Evolutionary conservation across 2,113 vertebrate genomes (phyloP), one percentile per base, ranked within the genome.

Genomic region (Acinonyx jubatus): DNA sequence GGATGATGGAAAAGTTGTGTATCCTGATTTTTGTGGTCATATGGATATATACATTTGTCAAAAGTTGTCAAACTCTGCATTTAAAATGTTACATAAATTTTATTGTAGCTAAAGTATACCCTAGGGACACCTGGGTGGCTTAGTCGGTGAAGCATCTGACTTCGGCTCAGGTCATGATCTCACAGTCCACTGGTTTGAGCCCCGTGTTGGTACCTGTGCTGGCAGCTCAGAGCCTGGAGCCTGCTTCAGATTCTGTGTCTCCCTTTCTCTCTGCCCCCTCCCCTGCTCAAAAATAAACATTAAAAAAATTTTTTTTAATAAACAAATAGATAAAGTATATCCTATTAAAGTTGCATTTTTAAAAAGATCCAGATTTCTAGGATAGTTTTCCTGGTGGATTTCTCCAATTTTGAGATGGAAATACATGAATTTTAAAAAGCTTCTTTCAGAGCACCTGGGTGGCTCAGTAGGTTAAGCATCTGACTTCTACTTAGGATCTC

Each of bases 51-150:
- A 18, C 33, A 29, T 66, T 52, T 45, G 41, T 36, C 29, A 82
- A 45, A 92, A 69, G 23, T 92, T 69, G 63, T 79, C 88, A 50
- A 45, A 85, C 23, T 79, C 21, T 96, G 55, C 57, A 36, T 78
- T 96, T 94, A 85, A 89, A 63, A 89, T 52, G 27, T 83, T 83
- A 8, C 57, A 25, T 95, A 19, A 27, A 69, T 85, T 83, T 89
- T 84, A 96, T 27, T 74, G 1, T 90, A 31, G 45, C 25, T 94
- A 50, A 79, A 85, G 14, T 63, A 52, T 65, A 29, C 18, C 57
- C 27, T 76, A 31, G 55, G 55, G 55, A 7, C 5, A 2, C 55
- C 55, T 57, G 55, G 19, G 55, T 57, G 55, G 55, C 55, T 57
- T 2, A 57, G 55, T 19, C 19, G 1, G 55, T 57, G 19, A 57